These are phyloP conservation scores for Temnothorax nylanderi DNA, from an alignment of 1,140 invertebrate species.

Conservation along the genomic window DNA sequence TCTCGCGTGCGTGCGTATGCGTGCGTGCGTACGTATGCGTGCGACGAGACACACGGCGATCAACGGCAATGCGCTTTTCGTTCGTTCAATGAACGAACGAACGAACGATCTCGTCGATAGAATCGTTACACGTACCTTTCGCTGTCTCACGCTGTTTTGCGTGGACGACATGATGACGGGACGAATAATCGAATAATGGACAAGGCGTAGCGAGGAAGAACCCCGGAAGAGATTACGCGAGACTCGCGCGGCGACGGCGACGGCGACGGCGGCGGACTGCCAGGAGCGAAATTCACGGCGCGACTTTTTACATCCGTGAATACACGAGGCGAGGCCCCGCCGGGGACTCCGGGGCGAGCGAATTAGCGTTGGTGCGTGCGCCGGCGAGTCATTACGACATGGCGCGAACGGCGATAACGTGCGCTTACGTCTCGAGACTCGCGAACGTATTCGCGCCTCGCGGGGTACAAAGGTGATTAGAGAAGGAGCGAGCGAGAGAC, in stretches of 20 bases:
- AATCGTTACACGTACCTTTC: constrained; percentile 40
- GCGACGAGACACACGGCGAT: not conserved
- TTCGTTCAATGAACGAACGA: no score
- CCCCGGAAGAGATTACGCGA: not conserved
- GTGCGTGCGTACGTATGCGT: no score
- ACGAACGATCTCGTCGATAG: no score
- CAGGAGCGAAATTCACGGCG: not conserved
- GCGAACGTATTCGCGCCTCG: no score
- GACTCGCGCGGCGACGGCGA: not conserved
- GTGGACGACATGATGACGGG: not conserved
- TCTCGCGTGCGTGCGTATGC: not conserved
- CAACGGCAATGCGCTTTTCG: no score
- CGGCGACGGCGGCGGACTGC: not conserved
- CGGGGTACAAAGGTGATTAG: constrained; percentile 13
- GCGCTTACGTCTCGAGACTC: no score
- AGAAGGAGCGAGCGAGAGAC: not conserved
- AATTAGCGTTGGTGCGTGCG: not conserved
- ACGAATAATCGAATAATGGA: no score
- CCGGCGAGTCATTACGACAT: not conserved
- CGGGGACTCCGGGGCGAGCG: no score
- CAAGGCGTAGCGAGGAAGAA: no score
- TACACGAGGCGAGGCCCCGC: no score
- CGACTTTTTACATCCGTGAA: not conserved
- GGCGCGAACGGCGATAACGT: not conserved
- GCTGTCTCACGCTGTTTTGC: constrained; percentile 12